Conservation (phyloP, 2,888 invertebrate genomes). For the Colletes collaris region DNA sequence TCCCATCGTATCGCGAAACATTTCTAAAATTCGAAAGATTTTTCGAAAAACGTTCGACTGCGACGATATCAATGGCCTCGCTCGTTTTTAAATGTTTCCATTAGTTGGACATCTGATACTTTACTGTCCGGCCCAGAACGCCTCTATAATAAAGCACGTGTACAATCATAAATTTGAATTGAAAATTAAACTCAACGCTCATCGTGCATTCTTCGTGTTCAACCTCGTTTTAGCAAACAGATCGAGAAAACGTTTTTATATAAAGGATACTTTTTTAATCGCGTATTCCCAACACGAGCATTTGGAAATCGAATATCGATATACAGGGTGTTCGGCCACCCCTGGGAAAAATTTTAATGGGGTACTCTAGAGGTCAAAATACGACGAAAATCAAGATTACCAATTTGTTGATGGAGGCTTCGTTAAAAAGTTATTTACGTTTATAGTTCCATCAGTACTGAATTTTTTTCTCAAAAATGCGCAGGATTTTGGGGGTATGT, state of each 20-base stretch:
- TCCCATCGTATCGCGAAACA: background rate
- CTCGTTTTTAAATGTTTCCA: background rate
- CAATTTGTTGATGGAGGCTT: too few species aligned
- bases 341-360: too few species aligned
- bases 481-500: too few species aligned
- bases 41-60: too few species aligned
- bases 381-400: too few species aligned
- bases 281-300: slow-evolving; percentile 7
- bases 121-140: slow-evolving; percentile 11
- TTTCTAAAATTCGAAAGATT: background rate
- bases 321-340: background rate
- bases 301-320: slow-evolving; percentile 11
- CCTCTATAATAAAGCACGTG: slow-evolving; percentile 22
- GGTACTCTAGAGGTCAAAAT: too few species aligned
- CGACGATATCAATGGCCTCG: too few species aligned
- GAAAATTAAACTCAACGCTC: slow-evolving; percentile 14
- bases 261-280: slow-evolving; percentile 29
- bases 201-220: slow-evolving; percentile 15
- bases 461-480: too few species aligned
- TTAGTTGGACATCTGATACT: background rate
- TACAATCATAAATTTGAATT: slow-evolving; percentile 42
- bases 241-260: slow-evolving; percentile 18
- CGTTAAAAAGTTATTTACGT: too few species aligned
- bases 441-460: too few species aligned
- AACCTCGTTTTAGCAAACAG: slow-evolving; percentile 4